Evolutionary conservation across 2,797 vertebrate genomes (phyloP), one percentile per base, ranked within the genome.

Genomic region (Smutsia gigantea): DNA sequence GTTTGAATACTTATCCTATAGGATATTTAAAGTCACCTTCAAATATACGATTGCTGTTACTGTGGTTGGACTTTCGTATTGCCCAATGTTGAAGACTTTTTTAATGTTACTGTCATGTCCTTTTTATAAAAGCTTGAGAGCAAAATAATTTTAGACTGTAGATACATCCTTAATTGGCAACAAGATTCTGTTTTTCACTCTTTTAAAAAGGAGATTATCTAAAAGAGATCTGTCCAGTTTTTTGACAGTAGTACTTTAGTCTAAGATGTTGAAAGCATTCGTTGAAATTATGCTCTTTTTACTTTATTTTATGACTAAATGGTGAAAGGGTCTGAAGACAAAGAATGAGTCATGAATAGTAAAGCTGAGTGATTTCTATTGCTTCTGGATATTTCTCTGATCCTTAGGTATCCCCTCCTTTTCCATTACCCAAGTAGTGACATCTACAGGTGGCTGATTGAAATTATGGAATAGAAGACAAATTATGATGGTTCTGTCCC

Each of bases 101-200:
- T 66, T 34, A 85, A 42, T 57, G 55, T 66, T 78, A 84, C 15
- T 53, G 14, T 82, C 14, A 49, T 64, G 34, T 59, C 49, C 55
- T 86, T 94, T 89, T 55, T 83, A 75, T 86, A 34, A 87, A 87
- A 71, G 14, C 31, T 83, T 96, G 42, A 77, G 27, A 87, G 57
- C n/a, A 83, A 77, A 95, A 92, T 57, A 49, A 68, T 78, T 87
- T 79, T 49, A 85, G 27, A 55, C 64, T 74, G 15, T 57, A 90
- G 19, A 37, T 84, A 63, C 37, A 91, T 37, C 71, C 66, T 82
- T 93, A 74, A 81, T 42, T 57, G 64, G 29, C 71, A 88, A 69
- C n/a, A 87, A 72, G 82, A 83, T 66, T n/a, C 21, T 21, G 8
- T 57, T 86, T 57, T 86, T 79, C 55, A 49, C 61, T 90, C 51